Evolutionary conservation across 2,797 vertebrate species (phyloP), one percentile per base, ranked within the genome.

Genomic region (Harpia harpyja): DNA sequence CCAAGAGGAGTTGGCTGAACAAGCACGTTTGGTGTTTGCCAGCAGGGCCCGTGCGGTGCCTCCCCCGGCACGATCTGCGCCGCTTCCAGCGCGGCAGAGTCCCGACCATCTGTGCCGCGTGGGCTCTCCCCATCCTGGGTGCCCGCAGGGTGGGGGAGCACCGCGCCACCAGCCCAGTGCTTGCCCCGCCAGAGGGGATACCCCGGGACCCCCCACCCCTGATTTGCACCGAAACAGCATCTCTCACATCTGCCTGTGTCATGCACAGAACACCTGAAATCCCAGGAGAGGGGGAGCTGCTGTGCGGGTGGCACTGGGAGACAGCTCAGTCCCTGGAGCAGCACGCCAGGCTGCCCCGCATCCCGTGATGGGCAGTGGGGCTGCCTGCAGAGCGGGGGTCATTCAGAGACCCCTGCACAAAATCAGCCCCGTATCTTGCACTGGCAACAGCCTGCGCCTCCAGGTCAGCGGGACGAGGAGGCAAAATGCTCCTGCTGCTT

Each of bases 21-120:
- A 88, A 64, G 82, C 63, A 1, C 1, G 3, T 22, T 44, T 20
- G 8, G 56, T 88, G 91, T 83, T 94, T 96, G 96, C 94, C 96
- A 96, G 95, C 94, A 76, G n/a, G 56, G 87, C 95, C 96, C 77
- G 46, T 94, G 96, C 64, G 27, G 92, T 94, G 95, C 95, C 96
- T 91, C 95, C 96, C 94, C 92, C 94, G 0, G 88, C 78, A 19
- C 20, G 59, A 73, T 64, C 94, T 69, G 94, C 6, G 87, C 89
- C 14, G 39, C 79, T 95, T 79, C 90, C 96, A 89, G 95, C 63
- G 4, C 32, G 2, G 43, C 79, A 83, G 49, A 59, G 68, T 30
- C 91, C 79, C 14, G 3, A 28, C 96, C 95, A 96, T 97, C 96
- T 96, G 96, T 93, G 96, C 95, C 12, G 33, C 19, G 11, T 22